Conservation (phyloP, 2,888 invertebrate genomes). For the Alloplasta piceator region DNA sequence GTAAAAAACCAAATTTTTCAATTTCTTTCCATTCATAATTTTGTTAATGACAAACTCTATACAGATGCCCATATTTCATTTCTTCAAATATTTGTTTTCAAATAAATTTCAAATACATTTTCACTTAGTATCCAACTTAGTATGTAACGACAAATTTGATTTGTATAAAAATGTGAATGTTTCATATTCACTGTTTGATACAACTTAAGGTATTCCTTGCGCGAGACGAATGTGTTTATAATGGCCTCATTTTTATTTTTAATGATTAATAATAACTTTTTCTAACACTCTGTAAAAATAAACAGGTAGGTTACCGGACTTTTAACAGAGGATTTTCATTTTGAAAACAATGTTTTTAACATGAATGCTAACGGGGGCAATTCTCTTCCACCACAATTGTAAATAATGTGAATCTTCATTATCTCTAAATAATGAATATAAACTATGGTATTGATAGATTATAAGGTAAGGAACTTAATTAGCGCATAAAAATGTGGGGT, state of each 20-base stretch:
- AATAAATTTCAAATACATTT: too few relatives aligned
- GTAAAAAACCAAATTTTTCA: too few relatives aligned
- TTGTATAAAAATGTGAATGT: too few relatives aligned
- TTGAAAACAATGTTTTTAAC: not conserved
- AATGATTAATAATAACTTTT: slow-evolving; percentile 1
- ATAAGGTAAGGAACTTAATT: not conserved
- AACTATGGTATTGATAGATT: not conserved
- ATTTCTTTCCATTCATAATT: too few relatives aligned
- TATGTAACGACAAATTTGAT: too few relatives aligned
- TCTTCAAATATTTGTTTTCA: too few relatives aligned
- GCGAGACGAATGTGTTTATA: not conserved
- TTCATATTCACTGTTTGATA: too few relatives aligned
- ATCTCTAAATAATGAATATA: not conserved
- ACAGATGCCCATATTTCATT: too few relatives aligned
- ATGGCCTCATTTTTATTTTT: not conserved
- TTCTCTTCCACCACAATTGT: not conserved
- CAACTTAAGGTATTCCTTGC: not conserved
- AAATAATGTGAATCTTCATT: not conserved
- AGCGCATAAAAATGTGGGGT: not conserved
- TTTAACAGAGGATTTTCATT: not conserved
- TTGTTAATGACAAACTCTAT: too few relatives aligned
- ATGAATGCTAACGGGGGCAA: not conserved
- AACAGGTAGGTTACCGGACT: not conserved
- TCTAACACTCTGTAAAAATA: not conserved
- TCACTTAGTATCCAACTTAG: too few relatives aligned